Base-by-base conservation (phyloP, 2,888 invertebrate genomes). In the Geotrupes spiniger region DNA sequence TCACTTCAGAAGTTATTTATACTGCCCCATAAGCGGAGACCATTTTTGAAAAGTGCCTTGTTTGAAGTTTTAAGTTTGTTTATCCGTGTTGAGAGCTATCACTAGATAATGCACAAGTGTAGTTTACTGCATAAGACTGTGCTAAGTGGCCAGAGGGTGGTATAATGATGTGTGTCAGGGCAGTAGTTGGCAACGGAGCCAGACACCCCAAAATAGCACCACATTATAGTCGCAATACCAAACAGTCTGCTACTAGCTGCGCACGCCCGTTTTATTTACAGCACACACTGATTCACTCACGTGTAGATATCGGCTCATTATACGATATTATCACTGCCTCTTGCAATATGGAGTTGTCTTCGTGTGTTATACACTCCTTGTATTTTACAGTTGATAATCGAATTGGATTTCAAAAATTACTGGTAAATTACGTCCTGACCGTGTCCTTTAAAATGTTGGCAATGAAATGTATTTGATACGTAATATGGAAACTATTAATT, bases 151-250 rank as follows among this genome's bases (percentile, higher is more conserved):
- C 56, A 50, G 56, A 59, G 62, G 58, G 58, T 60, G 59, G 60
- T 58, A 58, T 55, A 54, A 59, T 59, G 59, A 62, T 60, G 58
- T 62, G 59, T 63, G 63, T 63, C 63, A 63, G 62, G 62, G 63
- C 59, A 56, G 59, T 56, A 61, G 56, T 70, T 69, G 69, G 70
- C 70, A 70, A 61, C 68, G 54, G 59, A 62, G 58, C 65, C 70
- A 70, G 71, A 71, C 71, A 64, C 63, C 66, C 70, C 63, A 60
- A 62, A 70, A 71, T 70, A 71, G 71, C 64, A 62, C 54, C 64
- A 63, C 64, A 61, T 61, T 59, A 58, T 59, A 57, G 56, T 57
- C 54, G 57, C 61, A 59, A 58, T 57, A 57, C 55, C 57, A 57
- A 58, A 57, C 58, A 55, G 58, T 57, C 57, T 55, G 49, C 51